A percentile compares a stretch with the other conserved stretches of the same genome.
These are phyloP conservation scores for Sciaenops ocellatus DNA, from an alignment of 2,797 vertebrate species.

Conservation along the genomic window DNA sequence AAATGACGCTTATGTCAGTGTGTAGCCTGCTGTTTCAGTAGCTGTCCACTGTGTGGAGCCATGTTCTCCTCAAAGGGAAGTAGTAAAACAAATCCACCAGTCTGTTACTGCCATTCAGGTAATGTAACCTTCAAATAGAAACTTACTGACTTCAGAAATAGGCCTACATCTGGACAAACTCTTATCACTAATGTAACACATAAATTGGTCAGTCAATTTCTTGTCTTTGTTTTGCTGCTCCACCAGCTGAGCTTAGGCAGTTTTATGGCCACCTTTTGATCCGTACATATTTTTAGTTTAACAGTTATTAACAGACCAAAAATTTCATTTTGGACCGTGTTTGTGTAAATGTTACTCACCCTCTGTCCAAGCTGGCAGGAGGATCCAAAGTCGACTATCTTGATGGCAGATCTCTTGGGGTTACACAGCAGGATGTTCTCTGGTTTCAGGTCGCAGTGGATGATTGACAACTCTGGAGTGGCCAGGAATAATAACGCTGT, in stretches of 20 bases:
- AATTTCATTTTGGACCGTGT: too few relatives aligned
- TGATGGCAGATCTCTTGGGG: slow-evolving; percentile 94
- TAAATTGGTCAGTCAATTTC: too few relatives aligned
- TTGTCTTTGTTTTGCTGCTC: too few relatives aligned
- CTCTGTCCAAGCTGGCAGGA: slow-evolving; percentile 94
- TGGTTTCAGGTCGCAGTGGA: slow-evolving; percentile 96
- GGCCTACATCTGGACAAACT: too few relatives aligned
- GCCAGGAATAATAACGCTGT: slow-evolving; percentile 92
- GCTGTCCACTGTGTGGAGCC: slow-evolving; percentile 9
- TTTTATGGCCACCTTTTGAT: too few relatives aligned
- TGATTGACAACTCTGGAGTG: slow-evolving; percentile 95
- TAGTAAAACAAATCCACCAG: not conserved
- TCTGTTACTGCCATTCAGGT: not conserved
- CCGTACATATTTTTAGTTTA: too few relatives aligned
- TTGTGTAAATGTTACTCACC: slow-evolving; percentile 76
- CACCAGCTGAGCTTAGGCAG: too few relatives aligned
- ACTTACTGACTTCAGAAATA: not conserved
- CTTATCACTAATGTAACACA: too few relatives aligned
- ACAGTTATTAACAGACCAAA: too few relatives aligned
- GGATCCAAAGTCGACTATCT: slow-evolving; percentile 94
- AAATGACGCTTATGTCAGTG: not conserved
- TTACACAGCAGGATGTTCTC: slow-evolving; percentile 96
- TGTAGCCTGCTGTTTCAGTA: slow-evolving; percentile 1
- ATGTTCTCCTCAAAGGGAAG: not conserved
- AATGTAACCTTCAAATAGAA: not conserved